These are phyloP conservation scores for Apaloderma vittatum DNA, from an alignment of 2,113 vertebrate species.

Conservation along the genomic window DNA sequence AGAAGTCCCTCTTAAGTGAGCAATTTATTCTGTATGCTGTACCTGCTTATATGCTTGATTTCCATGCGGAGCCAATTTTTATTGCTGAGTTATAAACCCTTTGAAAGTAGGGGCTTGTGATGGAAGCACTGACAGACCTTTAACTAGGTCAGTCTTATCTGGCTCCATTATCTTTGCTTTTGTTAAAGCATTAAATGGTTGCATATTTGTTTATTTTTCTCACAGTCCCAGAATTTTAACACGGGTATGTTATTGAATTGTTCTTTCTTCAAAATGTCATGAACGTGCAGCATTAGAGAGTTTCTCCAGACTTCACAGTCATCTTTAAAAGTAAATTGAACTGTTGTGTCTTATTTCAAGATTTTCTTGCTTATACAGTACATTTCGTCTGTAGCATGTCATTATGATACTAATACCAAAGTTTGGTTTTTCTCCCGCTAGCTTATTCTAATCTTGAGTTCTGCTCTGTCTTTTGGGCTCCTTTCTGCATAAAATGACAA, in stretches of 20 bases:
- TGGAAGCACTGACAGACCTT: neutral
- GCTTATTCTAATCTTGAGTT: neutral
- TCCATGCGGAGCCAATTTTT: neutral
- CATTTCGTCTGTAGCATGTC: neutral
- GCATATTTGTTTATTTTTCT: neutral
- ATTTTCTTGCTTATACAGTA: neutral
- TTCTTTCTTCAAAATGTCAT: neutral
- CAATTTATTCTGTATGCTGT: neutral
- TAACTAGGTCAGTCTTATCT: conserved; percentile 5
- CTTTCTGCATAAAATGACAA: conserved; percentile 30
- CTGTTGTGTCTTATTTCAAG: neutral
- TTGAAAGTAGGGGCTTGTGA: neutral
- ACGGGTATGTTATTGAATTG: neutral
- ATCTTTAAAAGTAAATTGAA: neutral
- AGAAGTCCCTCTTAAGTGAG: neutral
- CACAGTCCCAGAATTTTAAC: neutral
- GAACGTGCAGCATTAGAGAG: neutral
- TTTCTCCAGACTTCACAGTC: neutral
- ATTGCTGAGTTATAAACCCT: conserved; percentile 34
- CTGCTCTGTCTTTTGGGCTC: neutral
- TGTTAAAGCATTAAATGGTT: neutral
- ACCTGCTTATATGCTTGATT: conserved; percentile 18
- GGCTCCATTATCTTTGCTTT: neutral
- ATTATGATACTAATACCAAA: neutral
- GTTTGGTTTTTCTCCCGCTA: neutral